Base-by-base conservation (phyloP, 1,140 invertebrate genomes). In the Leptonema lineaticorne region DNA sequence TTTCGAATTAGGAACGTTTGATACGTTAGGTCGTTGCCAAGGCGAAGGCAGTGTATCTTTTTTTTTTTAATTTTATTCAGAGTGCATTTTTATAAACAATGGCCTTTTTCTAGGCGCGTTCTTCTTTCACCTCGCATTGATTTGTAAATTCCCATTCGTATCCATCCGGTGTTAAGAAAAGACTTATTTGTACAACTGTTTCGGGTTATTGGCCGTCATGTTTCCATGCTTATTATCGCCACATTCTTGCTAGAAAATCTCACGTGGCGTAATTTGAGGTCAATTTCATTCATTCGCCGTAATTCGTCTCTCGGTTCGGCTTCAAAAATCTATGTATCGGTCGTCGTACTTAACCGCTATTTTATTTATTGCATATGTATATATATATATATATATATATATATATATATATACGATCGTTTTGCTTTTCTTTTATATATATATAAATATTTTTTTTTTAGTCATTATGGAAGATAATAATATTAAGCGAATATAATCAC, bases 271-370 rank as follows among this genome's bases (percentile, higher is more conserved):
- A 53, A 59, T 59, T 59, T 59, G 30, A 59, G 57, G 57, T 59
- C 57, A 59, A 59, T 59, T 59, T 59, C 57, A 59, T 59, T 59
- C 57, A 59, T 59, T 59, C 57, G 33, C 24, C 3, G 20, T 24
- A 24, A 59, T 20, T 59, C 57, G n/a, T n/a, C n/a, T 29, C 14
- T 20, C n/a, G 30, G 18, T 33, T 14, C 57, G 28, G 57, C 2
- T 20, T 22, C 57, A 59, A 4, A 59, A 14, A 8, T 16, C 28
- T 20, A 18, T 28, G 33, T 53, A 53, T 53, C 22, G 24, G 11
- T 24, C 22, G 11, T 41, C 11, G 37, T 41, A n/a, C 37, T 41
- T 24, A 53, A 53, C 24, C 11, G 20, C 50, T 26, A 26, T 26
- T n/a, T n/a, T 26, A 53, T 53, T 53, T 26, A 24, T 22, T 26